Percentiles rank a stretch among this genome's conserved stretches.
Evolutionary conservation across 2,888 invertebrate species (phyloP).

Genomic region (Cryptocheilus praepositus): DNA sequence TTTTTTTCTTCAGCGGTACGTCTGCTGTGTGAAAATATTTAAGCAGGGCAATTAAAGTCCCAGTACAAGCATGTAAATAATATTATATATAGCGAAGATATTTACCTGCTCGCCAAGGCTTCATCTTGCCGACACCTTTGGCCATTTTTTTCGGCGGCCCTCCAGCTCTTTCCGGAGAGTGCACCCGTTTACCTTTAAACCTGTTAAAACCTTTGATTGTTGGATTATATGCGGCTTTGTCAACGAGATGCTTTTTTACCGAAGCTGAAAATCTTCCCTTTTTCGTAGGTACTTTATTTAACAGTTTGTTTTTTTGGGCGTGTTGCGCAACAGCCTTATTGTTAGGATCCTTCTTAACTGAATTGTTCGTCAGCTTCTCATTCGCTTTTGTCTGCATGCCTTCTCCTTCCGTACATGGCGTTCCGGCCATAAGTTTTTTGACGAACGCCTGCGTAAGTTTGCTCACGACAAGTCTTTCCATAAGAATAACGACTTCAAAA

Average conservation of each 20-base stretch:
- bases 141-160: constrained; percentile 44
- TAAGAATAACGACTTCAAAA: constrained; percentile 69
- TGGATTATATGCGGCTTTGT: constrained; percentile 9
- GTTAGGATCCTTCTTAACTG: not conserved
- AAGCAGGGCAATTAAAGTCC: too few relatives aligned
- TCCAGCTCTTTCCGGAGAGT: constrained; percentile 47
- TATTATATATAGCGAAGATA: not conserved
- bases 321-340: not conserved
- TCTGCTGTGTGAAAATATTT: constrained; percentile 27
- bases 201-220: constrained; percentile 20
- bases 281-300: constrained; percentile 23
- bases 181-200: constrained; percentile 45
- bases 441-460: constrained; percentile 46
- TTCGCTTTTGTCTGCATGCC: constrained; percentile 16
- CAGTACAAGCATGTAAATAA: too few relatives aligned
- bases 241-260: constrained; percentile 17
- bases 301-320: constrained; percentile 24
- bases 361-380: constrained; percentile 14
- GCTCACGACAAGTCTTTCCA: constrained; percentile 67
- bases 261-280: constrained; percentile 8
- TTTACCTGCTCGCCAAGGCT: constrained; percentile 42
- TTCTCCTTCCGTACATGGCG: constrained; percentile 11
- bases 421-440: not conserved
- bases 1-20: constrained; percentile 31
- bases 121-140: constrained; percentile 45